Percentiles rank a stretch among this genome's conserved stretches.
phyloP scores from a whole-genome alignment of 2,888 invertebrate species.

The Xylota segnis region DNA sequence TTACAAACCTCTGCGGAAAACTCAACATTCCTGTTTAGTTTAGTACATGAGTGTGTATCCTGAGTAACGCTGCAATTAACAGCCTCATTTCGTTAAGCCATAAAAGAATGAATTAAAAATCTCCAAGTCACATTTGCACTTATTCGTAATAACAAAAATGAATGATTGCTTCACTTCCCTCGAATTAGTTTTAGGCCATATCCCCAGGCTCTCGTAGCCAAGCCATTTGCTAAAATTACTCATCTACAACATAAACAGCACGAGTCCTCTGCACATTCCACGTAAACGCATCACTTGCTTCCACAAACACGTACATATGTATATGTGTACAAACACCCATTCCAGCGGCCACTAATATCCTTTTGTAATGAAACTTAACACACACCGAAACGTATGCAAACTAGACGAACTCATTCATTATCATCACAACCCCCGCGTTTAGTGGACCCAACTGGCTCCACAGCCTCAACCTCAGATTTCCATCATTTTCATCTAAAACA shows the following conservation, averaged over 20 bases:
- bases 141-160: conserved; percentile 2
- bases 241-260: conserved; percentile 7
- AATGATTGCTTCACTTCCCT: conserved; percentile 17
- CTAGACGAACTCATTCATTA: conserved; percentile 67
- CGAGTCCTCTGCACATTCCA: background rate
- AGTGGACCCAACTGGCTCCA: conserved; percentile 52
- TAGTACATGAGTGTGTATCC: too few relatives aligned
- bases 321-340: background rate
- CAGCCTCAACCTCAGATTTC: conserved; percentile 5
- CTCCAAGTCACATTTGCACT: background rate
- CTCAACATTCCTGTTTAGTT: too few relatives aligned
- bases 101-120: background rate
- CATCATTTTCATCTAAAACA: conserved; percentile 68
- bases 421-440: conserved; percentile 54
- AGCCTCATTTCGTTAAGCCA: background rate
- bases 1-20: too few relatives aligned
- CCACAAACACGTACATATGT: conserved; percentile 10
- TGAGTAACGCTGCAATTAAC: too few relatives aligned
- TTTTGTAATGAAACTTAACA: conserved; percentile 52
- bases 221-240: background rate
- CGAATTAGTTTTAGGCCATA: conserved; percentile 22
- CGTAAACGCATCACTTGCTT: conserved; percentile 30
- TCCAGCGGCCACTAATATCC: conserved; percentile 19
- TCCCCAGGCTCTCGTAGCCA: background rate
- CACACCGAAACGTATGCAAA: conserved; percentile 62